A percentile compares a stretch with the other conserved stretches of the same genome.
phyloP scores from a whole-genome alignment of 1,140 invertebrate species.

The Sminthurides bifidus region DNA sequence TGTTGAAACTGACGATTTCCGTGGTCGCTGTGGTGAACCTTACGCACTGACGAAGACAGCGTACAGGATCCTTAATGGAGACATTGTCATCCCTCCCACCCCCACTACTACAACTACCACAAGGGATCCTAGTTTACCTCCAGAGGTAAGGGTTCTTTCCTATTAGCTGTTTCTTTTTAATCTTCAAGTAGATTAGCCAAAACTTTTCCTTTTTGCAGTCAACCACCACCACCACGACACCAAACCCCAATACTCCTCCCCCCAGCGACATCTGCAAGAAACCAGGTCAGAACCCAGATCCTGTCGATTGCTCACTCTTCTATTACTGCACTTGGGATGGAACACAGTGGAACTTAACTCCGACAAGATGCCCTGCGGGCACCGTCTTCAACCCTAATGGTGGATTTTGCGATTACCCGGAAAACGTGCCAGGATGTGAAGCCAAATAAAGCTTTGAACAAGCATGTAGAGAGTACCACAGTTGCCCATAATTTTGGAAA shows the following conservation, averaged over 20 bases:
- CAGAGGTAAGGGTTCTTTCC: background rate
- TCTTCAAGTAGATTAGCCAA: background rate
- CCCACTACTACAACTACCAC: slow-evolving; percentile 6
- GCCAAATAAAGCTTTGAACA: no score
- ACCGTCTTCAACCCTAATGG: slow-evolving; percentile 25
- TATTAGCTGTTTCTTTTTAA: background rate
- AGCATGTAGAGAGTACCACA: no score
- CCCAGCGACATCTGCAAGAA: slow-evolving; percentile 20
- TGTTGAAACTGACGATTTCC: slow-evolving; percentile 36
- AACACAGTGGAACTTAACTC: background rate
- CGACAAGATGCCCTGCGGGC: slow-evolving; percentile 20
- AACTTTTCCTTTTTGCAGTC: background rate
- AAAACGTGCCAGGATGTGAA: slow-evolving; percentile 15
- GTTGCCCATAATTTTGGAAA: no score
- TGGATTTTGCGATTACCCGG: slow-evolving; percentile 20
- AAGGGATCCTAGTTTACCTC: background rate
- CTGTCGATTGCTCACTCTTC: no score
- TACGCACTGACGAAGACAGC: slow-evolving; percentile 13
- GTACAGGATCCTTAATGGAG: slow-evolving; percentile 8
- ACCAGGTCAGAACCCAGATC: slow-evolving; percentile 23
- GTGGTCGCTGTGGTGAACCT: slow-evolving; percentile 9
- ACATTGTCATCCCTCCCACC: background rate
- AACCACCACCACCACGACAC: background rate
- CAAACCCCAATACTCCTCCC: slow-evolving; percentile 8
- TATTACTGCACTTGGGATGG: background rate